phyloP scores from a whole-genome alignment of 2,888 invertebrate species.

The Drosophila pseudotakahashii region DNA sequence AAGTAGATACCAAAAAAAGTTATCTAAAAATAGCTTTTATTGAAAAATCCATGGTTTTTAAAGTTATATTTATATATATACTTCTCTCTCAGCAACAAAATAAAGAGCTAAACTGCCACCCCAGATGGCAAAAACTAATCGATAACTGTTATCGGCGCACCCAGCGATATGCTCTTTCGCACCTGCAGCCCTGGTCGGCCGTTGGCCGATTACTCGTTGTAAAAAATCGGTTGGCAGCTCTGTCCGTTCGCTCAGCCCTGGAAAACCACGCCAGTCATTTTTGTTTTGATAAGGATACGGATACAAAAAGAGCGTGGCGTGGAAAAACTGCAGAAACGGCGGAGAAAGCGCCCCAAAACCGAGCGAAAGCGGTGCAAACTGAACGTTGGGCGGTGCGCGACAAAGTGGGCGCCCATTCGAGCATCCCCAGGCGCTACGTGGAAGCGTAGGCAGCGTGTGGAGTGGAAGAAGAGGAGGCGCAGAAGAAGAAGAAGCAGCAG shows the following conservation, averaged over 20 bases:
- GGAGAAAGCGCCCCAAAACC: slow-evolving; percentile 64
- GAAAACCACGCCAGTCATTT: slow-evolving; percentile 80
- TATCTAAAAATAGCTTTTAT: too few species aligned
- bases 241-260: slow-evolving; percentile 58
- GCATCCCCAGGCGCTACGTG: slow-evolving; percentile 61
- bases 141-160: slow-evolving; percentile 20
- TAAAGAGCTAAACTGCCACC: not conserved
- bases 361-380: slow-evolving; percentile 61
- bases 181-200: slow-evolving; percentile 40
- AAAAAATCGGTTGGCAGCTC: slow-evolving; percentile 49
- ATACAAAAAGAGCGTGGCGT: slow-evolving; percentile 79
- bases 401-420: slow-evolving; percentile 41
- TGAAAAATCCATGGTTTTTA: too few species aligned
- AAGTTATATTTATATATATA: too few species aligned
- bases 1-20: too few species aligned
- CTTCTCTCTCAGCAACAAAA: too few species aligned
- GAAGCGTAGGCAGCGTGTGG: slow-evolving; percentile 56
- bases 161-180: not conserved
- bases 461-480: slow-evolving; percentile 45
- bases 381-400: slow-evolving; percentile 56
- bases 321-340: slow-evolving; percentile 65
- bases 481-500: slow-evolving; percentile 38
- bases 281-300: slow-evolving; percentile 83
- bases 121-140: not conserved
- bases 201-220: slow-evolving; percentile 47